Evolutionary conservation across 2,113 vertebrate genomes (phyloP).

Genomic region (Hippocampus guttulatus): DNA sequence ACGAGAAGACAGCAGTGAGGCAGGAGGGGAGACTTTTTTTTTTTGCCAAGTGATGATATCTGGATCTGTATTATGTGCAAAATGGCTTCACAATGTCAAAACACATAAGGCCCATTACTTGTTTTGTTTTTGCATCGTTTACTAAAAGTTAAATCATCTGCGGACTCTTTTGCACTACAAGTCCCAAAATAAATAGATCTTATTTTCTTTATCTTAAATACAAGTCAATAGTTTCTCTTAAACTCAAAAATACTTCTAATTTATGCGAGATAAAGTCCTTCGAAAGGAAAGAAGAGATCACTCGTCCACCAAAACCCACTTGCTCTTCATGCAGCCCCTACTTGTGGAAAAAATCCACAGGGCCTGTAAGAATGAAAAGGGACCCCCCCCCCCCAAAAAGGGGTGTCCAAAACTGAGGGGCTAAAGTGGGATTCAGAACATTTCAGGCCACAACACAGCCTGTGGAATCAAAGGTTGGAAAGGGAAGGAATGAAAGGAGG

Average conservation of each 20-base stretch:
- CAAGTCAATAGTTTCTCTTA: constrained; percentile 67
- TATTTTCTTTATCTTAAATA: constrained; percentile 66
- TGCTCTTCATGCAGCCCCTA: constrained; percentile 54
- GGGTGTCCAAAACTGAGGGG: constrained; percentile 16
- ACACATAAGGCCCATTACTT: constrained; percentile 66
- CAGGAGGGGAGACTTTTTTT: constrained; percentile 12
- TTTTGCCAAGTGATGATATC: constrained; percentile 38
- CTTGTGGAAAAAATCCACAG: constrained; percentile 43
- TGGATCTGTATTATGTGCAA: constrained; percentile 63
- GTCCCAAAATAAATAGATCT: constrained; percentile 74
- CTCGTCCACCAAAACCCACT: constrained; percentile 32
- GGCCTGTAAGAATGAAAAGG: constrained; percentile 29
- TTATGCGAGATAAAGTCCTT: constrained; percentile 54
- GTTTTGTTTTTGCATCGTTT: constrained; percentile 80
- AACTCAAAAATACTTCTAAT: constrained; percentile 66
- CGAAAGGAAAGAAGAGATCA: constrained; percentile 51
- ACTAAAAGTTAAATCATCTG: constrained; percentile 73
- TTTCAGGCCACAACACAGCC: constrained; percentile 64
- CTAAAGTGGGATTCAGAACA: constrained; percentile 34
- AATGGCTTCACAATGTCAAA: constrained; percentile 73
- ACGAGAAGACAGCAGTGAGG: constrained; percentile 20
- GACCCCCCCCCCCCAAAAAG: constrained; percentile 7
- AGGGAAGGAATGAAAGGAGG: constrained; percentile 53
- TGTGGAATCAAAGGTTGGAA: constrained; percentile 53
- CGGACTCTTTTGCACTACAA: constrained; percentile 55